Evolutionary conservation across 1,140 invertebrate genomes (phyloP).

Genomic region (Magallana angulata): DNA sequence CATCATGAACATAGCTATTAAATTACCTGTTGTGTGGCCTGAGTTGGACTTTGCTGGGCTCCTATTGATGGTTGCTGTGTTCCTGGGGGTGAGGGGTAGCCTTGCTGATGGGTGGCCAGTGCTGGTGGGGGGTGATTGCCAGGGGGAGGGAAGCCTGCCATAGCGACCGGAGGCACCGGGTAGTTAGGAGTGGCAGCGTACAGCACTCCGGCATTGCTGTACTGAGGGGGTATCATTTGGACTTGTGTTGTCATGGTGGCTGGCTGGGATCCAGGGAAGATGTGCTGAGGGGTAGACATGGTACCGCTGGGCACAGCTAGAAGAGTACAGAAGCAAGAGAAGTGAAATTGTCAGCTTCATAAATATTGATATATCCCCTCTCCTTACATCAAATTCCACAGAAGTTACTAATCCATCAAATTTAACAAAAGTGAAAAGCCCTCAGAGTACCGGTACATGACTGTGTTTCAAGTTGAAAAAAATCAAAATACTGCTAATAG

Average conservation of each 20-base stretch:
- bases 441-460: too few relatives aligned
- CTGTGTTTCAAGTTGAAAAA: too few relatives aligned
- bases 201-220: background rate
- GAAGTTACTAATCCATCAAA: too few relatives aligned
- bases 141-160: background rate
- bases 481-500: too few relatives aligned
- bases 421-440: too few relatives aligned
- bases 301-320: background rate
- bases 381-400: too few relatives aligned
- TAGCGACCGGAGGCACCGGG: background rate
- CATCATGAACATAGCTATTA: too few relatives aligned
- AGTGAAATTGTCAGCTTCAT: too few relatives aligned
- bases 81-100: slow-evolving; percentile 22
- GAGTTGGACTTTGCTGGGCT: slow-evolving; percentile 17
- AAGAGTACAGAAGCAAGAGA: background rate
- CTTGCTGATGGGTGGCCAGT: slow-evolving; percentile 25
- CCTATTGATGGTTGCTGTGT: slow-evolving; percentile 1
- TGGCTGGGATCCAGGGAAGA: slow-evolving; percentile 11
- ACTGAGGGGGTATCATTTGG: slow-evolving; percentile 13
- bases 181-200: background rate
- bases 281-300: slow-evolving; percentile 23
- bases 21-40: background rate
- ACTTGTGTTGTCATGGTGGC: slow-evolving; percentile 30
- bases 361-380: too few relatives aligned
- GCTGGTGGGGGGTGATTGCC: slow-evolving; percentile 24